Conservation (phyloP, 2,888 invertebrate genomes). For the Drosophila neonasuta region DNA sequence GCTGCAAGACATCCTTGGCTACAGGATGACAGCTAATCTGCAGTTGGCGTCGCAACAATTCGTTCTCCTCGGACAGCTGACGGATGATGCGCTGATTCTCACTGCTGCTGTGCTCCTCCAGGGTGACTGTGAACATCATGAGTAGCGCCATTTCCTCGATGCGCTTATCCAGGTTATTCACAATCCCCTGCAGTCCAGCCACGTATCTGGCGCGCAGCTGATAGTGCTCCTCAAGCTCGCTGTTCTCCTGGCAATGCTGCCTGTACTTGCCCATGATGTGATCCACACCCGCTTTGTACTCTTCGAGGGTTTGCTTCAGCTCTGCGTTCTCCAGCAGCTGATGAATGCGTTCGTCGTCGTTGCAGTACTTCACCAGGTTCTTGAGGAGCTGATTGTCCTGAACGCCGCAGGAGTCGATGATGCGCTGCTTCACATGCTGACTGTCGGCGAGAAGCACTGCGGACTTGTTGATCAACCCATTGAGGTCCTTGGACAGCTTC, state of each 20-base stretch:
- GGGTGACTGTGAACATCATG: constrained; percentile 37
- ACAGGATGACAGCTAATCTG: constrained; percentile 40
- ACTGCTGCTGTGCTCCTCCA: constrained; percentile 35
- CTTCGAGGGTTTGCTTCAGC: constrained; percentile 45
- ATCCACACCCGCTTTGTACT: constrained; percentile 42
- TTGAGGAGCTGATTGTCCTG: constrained; percentile 53
- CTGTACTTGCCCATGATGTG: constrained; percentile 50
- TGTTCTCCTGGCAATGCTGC: constrained; percentile 26
- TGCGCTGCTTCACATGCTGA: constrained; percentile 25
- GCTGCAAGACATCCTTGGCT: constrained; percentile 17
- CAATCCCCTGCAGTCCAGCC: constrained; percentile 29
- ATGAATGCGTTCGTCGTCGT: constrained; percentile 34
- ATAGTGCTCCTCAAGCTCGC: constrained; percentile 26
- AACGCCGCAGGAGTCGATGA: constrained; percentile 33
- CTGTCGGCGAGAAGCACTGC: constrained; percentile 47
- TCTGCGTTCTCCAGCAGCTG: constrained; percentile 54
- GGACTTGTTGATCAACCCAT: constrained; percentile 33
- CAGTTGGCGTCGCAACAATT: constrained; percentile 49
- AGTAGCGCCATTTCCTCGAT: constrained; percentile 52
- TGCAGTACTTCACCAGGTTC: constrained; percentile 45
- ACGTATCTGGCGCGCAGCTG: constrained; percentile 48
- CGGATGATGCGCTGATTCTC: constrained; percentile 49
- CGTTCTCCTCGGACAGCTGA: constrained; percentile 50
- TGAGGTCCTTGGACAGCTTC: constrained; percentile 28
- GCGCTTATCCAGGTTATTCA: constrained; percentile 44